A percentile compares a stretch with the other conserved stretches of the same genome.
phyloP scores from a whole-genome alignment of 2,113 vertebrate species.

The Phrynocephalus versicolor region DNA sequence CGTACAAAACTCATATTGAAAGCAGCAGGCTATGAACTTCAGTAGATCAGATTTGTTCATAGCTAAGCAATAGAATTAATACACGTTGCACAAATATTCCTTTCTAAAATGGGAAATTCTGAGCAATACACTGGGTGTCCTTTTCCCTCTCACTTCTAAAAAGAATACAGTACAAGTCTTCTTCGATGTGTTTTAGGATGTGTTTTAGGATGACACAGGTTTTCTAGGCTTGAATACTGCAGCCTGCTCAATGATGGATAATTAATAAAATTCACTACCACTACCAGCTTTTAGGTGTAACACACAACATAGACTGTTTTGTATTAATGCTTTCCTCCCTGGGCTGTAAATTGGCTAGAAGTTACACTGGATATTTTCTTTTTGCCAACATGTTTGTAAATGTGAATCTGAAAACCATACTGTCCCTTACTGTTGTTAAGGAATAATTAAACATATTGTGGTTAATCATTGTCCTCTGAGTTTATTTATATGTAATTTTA shows the following conservation, averaged over 20 bases:
- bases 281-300: constrained; percentile 36
- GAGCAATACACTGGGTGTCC: background rate
- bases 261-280: background rate
- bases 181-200: background rate
- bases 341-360: constrained; percentile 50
- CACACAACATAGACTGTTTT: constrained; percentile 16
- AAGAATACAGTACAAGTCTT: background rate
- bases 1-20: background rate
- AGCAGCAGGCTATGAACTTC: background rate
- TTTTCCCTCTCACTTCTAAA: background rate
- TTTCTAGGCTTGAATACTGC: background rate
- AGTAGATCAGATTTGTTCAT: background rate
- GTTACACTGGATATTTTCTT: constrained; percentile 65
- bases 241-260: accelerated
- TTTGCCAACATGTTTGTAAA: constrained; percentile 61
- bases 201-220: accelerated
- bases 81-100: background rate
- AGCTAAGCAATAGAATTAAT: background rate
- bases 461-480: constrained; percentile 16
- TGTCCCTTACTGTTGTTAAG: constrained; percentile 43
- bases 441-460: constrained; percentile 52
- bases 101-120: accelerated
- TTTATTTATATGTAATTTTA: background rate
- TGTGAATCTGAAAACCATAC: constrained; percentile 47
- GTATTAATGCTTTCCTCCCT: constrained; percentile 52